Conservation (phyloP, 1,140 invertebrate species). For the Drosophila repletoides region DNA sequence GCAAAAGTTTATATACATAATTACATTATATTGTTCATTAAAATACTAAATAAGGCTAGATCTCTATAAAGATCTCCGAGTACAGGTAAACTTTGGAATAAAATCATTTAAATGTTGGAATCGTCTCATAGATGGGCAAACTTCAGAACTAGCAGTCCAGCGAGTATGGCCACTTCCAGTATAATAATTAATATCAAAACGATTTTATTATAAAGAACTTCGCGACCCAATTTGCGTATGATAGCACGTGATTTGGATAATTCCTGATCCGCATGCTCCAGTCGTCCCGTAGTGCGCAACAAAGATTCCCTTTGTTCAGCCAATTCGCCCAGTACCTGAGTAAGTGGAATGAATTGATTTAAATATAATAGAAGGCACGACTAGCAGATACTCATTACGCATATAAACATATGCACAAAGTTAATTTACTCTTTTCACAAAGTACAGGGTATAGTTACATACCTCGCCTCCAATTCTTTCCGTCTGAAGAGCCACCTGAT, state of each 20-base stretch:
- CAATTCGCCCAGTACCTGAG: slow-evolving; percentile 80
- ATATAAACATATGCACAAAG: no score
- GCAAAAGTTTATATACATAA: no score
- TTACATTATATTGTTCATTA: no score
- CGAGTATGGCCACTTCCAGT: slow-evolving; percentile 78
- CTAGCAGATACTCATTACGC: no score
- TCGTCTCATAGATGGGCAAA: slow-evolving; percentile 42
- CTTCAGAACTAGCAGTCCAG: slow-evolving; percentile 68
- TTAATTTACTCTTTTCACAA: no score
- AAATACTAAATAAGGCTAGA: no score
- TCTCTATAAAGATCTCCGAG: no score
- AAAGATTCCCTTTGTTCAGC: slow-evolving; percentile 83
- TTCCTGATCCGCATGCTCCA: slow-evolving; percentile 83
- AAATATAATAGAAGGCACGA: background rate
- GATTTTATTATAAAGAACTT: slow-evolving; percentile 83
- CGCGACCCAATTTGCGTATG: slow-evolving; percentile 81
- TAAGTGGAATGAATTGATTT: background rate
- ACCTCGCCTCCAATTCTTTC: slow-evolving; percentile 91
- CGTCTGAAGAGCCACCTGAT: slow-evolving; percentile 89
- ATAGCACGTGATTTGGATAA: slow-evolving; percentile 80
- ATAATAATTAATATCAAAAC: slow-evolving; percentile 83
- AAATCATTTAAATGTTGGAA: background rate
- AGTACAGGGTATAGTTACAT: slow-evolving; percentile 37
- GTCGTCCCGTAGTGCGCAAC: slow-evolving; percentile 81
- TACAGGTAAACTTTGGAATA: slow-evolving; percentile 46